These are phyloP conservation scores for Perizoma affinitatum DNA, from an alignment of 2,888 invertebrate species.

Conservation along the genomic window DNA sequence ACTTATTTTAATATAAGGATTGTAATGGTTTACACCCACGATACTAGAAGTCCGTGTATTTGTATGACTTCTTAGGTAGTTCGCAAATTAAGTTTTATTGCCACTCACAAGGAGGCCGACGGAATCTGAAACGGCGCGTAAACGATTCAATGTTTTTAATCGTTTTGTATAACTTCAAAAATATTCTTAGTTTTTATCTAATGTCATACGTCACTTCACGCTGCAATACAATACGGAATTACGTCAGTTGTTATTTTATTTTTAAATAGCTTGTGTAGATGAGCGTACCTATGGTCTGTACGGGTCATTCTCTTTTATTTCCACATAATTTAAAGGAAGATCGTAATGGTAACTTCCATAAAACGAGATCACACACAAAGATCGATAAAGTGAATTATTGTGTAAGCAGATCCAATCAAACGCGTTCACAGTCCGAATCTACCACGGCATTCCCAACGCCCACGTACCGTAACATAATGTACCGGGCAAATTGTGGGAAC, in stretches of 20 bases:
- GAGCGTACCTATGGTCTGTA: background rate
- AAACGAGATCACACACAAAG: conserved; percentile 30
- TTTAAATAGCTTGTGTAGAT: conserved; percentile 1
- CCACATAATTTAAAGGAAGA: conserved; percentile 14
- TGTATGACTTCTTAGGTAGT: no score
- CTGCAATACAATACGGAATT: background rate
- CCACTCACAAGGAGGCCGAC: no score
- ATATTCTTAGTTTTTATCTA: no score
- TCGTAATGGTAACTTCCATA: conserved; percentile 20
- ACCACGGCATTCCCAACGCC: conserved; percentile 26
- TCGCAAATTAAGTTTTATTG: no score
- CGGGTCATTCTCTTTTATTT: conserved; percentile 3
- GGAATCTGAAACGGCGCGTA: no score
- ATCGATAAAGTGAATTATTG: conserved; percentile 28
- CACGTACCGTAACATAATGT: conserved; percentile 31
- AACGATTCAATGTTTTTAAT: no score
- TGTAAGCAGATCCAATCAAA: conserved; percentile 30
- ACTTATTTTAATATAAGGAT: no score
- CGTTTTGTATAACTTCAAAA: no score
- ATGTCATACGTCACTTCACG: no score
- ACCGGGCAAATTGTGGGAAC: conserved; percentile 34
- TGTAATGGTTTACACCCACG: no score
- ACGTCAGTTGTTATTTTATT: background rate
- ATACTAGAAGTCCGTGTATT: no score
- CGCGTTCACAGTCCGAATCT: conserved; percentile 26